Evolutionary conservation across 2,113 vertebrate species (phyloP).

Genomic region (Cephalopterus ornatus): DNA sequence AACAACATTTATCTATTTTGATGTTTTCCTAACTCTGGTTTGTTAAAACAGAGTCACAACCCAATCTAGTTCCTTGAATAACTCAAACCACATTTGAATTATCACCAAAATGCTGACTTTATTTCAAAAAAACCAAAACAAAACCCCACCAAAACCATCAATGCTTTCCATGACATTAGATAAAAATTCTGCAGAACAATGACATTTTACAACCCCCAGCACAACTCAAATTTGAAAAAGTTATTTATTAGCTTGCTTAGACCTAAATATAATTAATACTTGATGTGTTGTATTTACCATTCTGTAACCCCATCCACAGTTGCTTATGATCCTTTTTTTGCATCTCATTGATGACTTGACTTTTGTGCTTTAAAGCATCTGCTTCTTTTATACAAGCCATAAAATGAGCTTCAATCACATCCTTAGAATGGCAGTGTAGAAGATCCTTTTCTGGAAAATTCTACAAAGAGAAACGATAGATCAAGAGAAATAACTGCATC

Average conservation of each 20-base stretch:
- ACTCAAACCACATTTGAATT: not conserved
- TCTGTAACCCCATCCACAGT: slow-evolving; percentile 99
- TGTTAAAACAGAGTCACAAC: not conserved
- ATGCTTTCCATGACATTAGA: not conserved
- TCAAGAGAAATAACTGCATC: not conserved
- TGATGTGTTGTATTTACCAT: slow-evolving; percentile 77
- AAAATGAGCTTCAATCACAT: slow-evolving; percentile 96
- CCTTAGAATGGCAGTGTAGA: slow-evolving; percentile 90
- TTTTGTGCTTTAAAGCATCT: slow-evolving; percentile 98
- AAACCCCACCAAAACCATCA: not conserved
- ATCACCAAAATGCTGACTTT: not conserved
- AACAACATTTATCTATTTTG: not conserved
- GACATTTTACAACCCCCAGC: not conserved
- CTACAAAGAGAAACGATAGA: slow-evolving; percentile 68
- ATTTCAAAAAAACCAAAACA: not conserved
- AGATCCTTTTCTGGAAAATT: slow-evolving; percentile 93
- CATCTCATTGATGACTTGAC: slow-evolving; percentile 99
- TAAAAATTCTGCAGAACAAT: not conserved
- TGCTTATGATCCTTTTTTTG: slow-evolving; percentile 99
- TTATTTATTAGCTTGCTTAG: not conserved
- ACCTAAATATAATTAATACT: not conserved
- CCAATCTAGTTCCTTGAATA: not conserved
- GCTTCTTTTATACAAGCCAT: slow-evolving; percentile 99
- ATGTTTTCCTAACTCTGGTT: not conserved
- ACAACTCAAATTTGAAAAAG: not conserved